A percentile compares a stretch with the other conserved stretches of the same genome.
Conservation (phyloP, 2,797 vertebrate species). For the Molossus molossus region DNA sequence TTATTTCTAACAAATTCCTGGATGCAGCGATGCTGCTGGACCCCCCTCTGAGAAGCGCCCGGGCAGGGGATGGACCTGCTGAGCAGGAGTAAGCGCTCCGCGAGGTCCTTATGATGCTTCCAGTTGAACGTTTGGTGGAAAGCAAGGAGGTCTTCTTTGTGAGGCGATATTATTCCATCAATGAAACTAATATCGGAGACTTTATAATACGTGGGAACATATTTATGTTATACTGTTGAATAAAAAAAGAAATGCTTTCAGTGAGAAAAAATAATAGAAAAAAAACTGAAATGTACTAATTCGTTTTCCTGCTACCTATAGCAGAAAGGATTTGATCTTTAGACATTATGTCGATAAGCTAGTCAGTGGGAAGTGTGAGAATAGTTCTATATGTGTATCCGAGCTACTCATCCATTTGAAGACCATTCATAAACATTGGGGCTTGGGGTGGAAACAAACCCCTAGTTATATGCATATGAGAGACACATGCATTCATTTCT, state of each 20-base stretch:
- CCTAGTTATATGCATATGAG: neutral
- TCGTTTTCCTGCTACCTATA: neutral
- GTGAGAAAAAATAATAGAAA: neutral
- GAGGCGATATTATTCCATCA: neutral
- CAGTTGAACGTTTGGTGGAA: neutral
- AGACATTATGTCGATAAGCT: neutral
- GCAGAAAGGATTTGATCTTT: neutral
- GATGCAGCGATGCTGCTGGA: neutral
- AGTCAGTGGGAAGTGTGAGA: neutral
- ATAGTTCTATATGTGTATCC: neutral
- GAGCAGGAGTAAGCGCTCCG: neutral
- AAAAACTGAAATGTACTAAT: neutral
- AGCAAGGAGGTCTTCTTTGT: neutral
- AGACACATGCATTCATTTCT: constrained; percentile 3
- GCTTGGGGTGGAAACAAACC: neutral
- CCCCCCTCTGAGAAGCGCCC: neutral
- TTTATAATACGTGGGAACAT: neutral
- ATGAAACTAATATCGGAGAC: neutral
- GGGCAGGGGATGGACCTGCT: fast-evolving
- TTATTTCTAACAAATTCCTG: neutral
- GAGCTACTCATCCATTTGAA: constrained; percentile 41
- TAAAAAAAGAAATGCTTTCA: neutral
- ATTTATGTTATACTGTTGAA: neutral
- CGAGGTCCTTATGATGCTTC: neutral
- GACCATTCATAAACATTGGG: neutral